These are phyloP conservation scores for Portunus trituberculatus DNA, from an alignment of 1,140 invertebrate genomes.

Conservation along the genomic window DNA sequence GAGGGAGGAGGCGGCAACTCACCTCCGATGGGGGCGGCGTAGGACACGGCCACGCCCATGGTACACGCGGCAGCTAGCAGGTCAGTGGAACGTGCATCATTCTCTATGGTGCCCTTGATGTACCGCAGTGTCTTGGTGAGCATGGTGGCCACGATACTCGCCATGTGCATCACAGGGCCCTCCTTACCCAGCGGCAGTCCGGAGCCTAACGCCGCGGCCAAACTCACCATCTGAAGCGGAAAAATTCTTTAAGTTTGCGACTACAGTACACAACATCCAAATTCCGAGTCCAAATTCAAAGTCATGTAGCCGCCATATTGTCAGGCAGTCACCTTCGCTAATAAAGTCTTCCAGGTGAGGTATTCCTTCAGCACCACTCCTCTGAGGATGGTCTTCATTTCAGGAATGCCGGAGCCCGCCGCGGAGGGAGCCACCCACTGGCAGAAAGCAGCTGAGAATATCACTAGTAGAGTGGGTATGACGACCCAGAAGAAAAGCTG, in stretches of 20 bases:
- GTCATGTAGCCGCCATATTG: too few relatives aligned
- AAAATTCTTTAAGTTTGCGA: not conserved
- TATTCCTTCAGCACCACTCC: conserved; percentile 99
- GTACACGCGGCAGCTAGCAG: conserved; percentile 97
- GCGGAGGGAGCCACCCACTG: conserved; percentile 85
- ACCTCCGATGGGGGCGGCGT: conserved; percentile 96
- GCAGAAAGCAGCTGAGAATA: conserved; percentile 88
- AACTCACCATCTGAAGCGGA: conserved; percentile 84
- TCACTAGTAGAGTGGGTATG: conserved; percentile 91
- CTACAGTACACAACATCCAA: not conserved
- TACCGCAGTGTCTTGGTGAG: conserved; percentile 96
- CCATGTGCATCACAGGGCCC: conserved; percentile 97
- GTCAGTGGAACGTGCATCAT: conserved; percentile 96
- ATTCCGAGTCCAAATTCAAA: too few relatives aligned
- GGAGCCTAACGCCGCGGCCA: conserved; percentile 96
- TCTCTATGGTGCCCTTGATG: conserved; percentile 92
- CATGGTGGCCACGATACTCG: conserved; percentile 95
- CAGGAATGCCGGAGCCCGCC: conserved; percentile 97
- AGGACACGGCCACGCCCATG: conserved; percentile 96
- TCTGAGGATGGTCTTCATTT: conserved; percentile 99
- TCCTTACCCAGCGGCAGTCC: conserved; percentile 99
- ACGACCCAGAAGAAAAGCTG: conserved; percentile 95
- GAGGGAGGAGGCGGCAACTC: conserved; percentile 69
- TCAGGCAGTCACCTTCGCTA: conserved; percentile 90
- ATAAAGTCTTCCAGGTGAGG: conserved; percentile 95